Evolutionary conservation across 1,140 invertebrate species (phyloP).

Genomic region (Scaptomyza graminum): DNA sequence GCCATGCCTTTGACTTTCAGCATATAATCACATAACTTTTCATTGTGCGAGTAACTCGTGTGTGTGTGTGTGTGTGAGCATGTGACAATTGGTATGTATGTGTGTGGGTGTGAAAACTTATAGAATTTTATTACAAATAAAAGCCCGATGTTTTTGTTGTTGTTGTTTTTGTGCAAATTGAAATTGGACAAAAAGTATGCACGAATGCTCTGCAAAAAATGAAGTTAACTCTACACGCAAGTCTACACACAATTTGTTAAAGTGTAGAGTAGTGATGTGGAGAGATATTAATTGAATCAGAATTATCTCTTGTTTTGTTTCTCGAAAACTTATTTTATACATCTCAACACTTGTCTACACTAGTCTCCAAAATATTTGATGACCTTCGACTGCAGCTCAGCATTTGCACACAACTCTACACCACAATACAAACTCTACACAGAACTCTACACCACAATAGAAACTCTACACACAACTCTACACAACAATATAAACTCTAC

Average conservation of each 20-base stretch:
- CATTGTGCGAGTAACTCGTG: conserved; percentile 33
- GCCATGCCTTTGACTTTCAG: not conserved
- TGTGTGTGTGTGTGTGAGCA: conserved; percentile 23
- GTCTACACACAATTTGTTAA: not conserved
- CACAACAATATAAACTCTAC: not conserved
- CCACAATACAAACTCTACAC: too few relatives aligned
- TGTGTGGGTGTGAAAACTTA: conserved; percentile 51
- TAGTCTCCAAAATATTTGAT: not conserved
- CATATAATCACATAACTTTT: conserved; percentile 59
- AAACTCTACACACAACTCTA: not conserved
- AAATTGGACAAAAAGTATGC: not conserved
- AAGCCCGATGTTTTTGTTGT: conserved; percentile 10
- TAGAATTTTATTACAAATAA: conserved; percentile 53
- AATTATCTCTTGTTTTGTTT: not conserved
- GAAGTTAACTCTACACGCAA: too few relatives aligned
- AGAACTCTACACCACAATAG: not conserved
- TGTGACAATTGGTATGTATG: conserved; percentile 54
- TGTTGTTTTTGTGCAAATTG: too few relatives aligned
- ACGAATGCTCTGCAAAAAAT: conserved; percentile 1
- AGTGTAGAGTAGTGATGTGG: too few relatives aligned
- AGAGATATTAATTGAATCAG: not conserved
- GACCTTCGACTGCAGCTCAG: not conserved
- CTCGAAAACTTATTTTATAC: not conserved
- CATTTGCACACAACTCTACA: not conserved
- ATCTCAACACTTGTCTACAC: not conserved